Conservation (phyloP, 2,888 invertebrate genomes). For the Campoplex capitator region DNA sequence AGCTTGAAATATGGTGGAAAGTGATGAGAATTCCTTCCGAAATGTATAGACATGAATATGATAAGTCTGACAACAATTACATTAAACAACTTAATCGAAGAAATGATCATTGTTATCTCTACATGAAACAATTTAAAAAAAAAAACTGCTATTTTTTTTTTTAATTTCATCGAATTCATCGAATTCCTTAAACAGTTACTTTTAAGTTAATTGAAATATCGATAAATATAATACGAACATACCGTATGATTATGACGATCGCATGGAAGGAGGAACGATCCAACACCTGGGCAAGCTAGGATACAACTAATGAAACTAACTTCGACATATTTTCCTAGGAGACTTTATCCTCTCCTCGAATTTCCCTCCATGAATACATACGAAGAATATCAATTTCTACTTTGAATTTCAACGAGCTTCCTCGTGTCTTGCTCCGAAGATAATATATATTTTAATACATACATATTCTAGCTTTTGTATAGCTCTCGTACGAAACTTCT, state of each 20-base stretch:
- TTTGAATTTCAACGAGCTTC: conserved; percentile 42
- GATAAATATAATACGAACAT: neutral
- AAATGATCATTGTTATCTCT: no score
- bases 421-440: neutral
- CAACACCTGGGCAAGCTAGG: conserved; percentile 11
- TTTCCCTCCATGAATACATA: neutral
- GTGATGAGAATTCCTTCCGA: no score
- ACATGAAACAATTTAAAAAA: no score
- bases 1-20: no score
- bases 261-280: conserved; percentile 16
- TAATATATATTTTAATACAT: neutral
- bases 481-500: conserved; percentile 1
- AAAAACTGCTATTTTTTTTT: no score
- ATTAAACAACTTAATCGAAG: no score
- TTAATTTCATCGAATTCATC: no score
- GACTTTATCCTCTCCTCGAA: conserved; percentile 15
- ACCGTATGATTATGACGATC: conserved; percentile 14
- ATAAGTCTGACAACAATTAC: no score
- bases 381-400: conserved; percentile 24
- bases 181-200: neutral
- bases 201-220: neutral
- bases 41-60: no score
- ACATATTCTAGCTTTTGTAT: neutral
- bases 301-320: neutral
- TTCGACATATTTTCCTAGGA: conserved; percentile 7